Evolutionary conservation across 1,140 invertebrate genomes (phyloP).

Genomic region (Drosophila tsacasi): DNA sequence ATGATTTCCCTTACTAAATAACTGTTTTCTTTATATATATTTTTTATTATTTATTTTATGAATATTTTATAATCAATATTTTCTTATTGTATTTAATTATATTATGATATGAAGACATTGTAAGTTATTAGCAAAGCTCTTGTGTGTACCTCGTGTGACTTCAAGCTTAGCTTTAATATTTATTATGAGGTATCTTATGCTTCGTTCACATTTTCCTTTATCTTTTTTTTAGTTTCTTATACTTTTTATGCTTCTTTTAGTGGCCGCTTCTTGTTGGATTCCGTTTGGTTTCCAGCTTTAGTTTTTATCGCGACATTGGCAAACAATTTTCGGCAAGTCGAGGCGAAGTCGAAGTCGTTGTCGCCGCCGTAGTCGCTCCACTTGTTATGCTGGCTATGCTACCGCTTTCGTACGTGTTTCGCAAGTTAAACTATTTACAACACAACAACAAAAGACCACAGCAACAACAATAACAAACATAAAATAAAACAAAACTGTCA

Average conservation of each 20-base stretch:
- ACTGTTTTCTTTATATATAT: neutral
- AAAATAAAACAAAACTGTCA: conserved; percentile 73
- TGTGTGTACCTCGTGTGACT: neutral
- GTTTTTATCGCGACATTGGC: conserved; percentile 78
- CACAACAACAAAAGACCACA: conserved; percentile 12
- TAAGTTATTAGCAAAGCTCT: too few relatives aligned
- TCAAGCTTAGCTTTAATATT: neutral
- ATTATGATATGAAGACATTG: too few relatives aligned
- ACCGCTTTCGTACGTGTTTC: conserved; percentile 68
- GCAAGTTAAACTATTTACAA: conserved; percentile 70
- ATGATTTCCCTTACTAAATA: neutral
- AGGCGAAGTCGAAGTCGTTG: conserved; percentile 30
- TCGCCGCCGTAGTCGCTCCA: conserved; percentile 68
- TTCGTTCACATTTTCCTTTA: neutral
- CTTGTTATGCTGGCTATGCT: conserved; percentile 69
- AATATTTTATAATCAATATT: neutral
- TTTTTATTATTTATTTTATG: neutral
- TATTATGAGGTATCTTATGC: too few relatives aligned
- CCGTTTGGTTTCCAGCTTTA: conserved; percentile 35
- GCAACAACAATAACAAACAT: conserved; percentile 22
- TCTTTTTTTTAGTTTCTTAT: neutral
- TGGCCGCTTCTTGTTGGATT: conserved; percentile 13
- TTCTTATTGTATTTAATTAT: neutral
- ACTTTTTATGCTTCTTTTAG: neutral
- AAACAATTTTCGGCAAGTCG: conserved; percentile 65